Conservation (phyloP, 2,797 vertebrate species). For the Meda fulgida region DNA sequence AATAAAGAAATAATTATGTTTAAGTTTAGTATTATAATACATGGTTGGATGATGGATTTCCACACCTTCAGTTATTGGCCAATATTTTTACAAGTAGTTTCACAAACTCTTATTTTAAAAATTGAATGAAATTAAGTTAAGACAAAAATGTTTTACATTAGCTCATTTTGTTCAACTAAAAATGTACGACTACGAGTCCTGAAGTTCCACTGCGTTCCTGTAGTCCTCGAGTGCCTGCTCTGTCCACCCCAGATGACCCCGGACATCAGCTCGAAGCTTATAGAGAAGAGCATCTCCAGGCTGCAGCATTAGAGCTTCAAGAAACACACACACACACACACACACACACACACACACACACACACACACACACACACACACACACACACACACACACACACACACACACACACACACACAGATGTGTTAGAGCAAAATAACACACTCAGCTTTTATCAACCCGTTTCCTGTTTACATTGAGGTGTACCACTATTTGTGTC, state of each 20-base stretch:
- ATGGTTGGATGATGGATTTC: neutral
- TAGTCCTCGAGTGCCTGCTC: constrained; percentile 79
- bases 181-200: constrained; percentile 48
- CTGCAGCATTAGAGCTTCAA: constrained; percentile 76
- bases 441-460: neutral
- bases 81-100: neutral
- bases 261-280: constrained; percentile 78
- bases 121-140: neutral
- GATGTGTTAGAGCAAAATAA: neutral
- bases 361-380: neutral
- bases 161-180: neutral
- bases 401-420: neutral
- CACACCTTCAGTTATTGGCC: neutral
- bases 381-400: constrained; percentile 15
- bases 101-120: neutral
- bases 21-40: neutral
- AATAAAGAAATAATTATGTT: neutral
- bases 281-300: constrained; percentile 74
- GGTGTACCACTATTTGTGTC: neutral
- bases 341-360: neutral
- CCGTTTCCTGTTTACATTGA: neutral
- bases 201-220: constrained; percentile 73
- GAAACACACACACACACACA: constrained; percentile 2
- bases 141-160: neutral
- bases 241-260: constrained; percentile 73